Evolutionary conservation across 2,888 invertebrate genomes (phyloP).

Genomic region (Omphaloscelis lunosa): DNA sequence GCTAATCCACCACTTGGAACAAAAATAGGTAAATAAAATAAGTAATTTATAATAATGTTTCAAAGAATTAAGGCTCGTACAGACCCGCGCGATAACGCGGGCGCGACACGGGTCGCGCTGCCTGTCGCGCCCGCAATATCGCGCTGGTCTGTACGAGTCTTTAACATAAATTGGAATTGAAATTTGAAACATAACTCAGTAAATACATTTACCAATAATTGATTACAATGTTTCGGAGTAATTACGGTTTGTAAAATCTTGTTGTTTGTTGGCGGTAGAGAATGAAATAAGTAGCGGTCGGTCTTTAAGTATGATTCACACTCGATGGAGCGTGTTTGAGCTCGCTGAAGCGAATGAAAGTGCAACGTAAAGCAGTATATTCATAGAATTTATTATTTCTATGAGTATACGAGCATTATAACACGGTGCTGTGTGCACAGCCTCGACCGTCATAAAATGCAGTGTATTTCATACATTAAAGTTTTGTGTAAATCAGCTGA

Average conservation of each 20-base stretch:
- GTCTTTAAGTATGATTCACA: background rate
- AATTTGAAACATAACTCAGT: too few relatives aligned
- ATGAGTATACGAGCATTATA: too few relatives aligned
- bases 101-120: too few relatives aligned
- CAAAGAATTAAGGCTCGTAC: too few relatives aligned
- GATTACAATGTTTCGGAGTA: constrained; percentile 7
- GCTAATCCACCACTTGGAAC: background rate
- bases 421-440: too few relatives aligned
- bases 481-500: background rate
- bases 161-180: constrained; percentile 18
- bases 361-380: background rate
- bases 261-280: background rate
- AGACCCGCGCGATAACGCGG: too few relatives aligned
- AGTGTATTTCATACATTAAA: too few relatives aligned
- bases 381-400: too few relatives aligned
- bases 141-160: too few relatives aligned
- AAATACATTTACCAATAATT: constrained; percentile 16
- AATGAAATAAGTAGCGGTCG: background rate
- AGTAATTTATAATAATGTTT: background rate
- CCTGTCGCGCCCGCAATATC: too few relatives aligned
- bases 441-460: too few relatives aligned
- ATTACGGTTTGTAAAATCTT: background rate
- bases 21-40: background rate
- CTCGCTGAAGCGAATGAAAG: background rate
- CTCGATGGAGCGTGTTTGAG: background rate